These are phyloP conservation scores for Aradophagus sp. DNA, from an alignment of 1,140 invertebrate species.

Conservation along the genomic window DNA sequence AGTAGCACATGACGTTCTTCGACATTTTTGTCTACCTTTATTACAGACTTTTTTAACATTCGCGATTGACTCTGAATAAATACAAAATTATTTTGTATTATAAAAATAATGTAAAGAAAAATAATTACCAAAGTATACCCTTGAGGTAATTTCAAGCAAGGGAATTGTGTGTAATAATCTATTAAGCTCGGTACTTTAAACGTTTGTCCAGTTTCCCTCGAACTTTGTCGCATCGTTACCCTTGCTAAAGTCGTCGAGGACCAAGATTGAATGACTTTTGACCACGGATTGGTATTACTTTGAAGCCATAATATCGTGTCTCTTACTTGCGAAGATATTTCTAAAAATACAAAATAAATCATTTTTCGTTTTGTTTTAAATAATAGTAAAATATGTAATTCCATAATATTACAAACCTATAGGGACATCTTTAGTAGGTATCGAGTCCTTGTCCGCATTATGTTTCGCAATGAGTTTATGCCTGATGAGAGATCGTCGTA, in stretches of 20 bases:
- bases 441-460: constrained; percentile 32
- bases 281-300: constrained; percentile 30
- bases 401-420: too few species aligned
- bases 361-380: too few species aligned
- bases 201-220: constrained; percentile 19
- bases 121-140: constrained; percentile 28
- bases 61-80: background rate
- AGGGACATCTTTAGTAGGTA: too few species aligned
- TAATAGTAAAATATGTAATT: too few species aligned
- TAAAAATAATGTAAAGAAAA: background rate
- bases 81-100: constrained; percentile 2
- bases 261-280: constrained; percentile 27
- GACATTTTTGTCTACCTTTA: too few species aligned
- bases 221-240: constrained; percentile 32
- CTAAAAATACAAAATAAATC: constrained; percentile 22
- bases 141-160: constrained; percentile 24
- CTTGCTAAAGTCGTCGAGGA: constrained; percentile 14
- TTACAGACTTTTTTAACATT: too few species aligned
- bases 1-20: too few species aligned
- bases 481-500: constrained; percentile 39
- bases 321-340: constrained; percentile 31
- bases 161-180: constrained; percentile 34
- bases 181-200: constrained; percentile 9
- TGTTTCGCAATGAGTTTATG: constrained; percentile 46
- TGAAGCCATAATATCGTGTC: constrained; percentile 26